Percentiles rank a stretch among this genome's conserved stretches.
Evolutionary conservation across 2,113 vertebrate species (phyloP).

Genomic region (Carassius auratus): DNA sequence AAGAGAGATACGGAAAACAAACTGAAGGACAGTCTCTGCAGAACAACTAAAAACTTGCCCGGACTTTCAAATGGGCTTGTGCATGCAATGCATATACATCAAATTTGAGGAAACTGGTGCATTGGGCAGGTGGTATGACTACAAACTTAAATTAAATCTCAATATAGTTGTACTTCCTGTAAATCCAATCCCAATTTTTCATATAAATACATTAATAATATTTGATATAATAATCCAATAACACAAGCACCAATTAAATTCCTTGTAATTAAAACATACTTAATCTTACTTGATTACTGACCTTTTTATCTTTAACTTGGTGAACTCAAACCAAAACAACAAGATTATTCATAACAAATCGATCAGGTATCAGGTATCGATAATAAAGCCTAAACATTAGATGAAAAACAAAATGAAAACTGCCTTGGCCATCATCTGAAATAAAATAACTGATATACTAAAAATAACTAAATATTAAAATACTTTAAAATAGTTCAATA

Average conservation of each 20-base stretch:
- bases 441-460: no score
- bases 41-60: neutral
- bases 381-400: no score
- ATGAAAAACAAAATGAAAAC: neutral
- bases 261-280: neutral
- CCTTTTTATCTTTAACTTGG: neutral
- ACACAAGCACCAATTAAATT: neutral
- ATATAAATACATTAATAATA: neutral
- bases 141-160: neutral
- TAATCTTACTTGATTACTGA: neutral
- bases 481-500: no score
- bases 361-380: neutral
- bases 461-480: no score
- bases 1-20: slow-evolving; percentile 13
- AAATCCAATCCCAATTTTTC: neutral
- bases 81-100: neutral
- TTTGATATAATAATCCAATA: neutral
- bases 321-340: neutral
- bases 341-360: neutral
- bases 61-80: neutral
- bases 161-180: neutral
- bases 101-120: neutral
- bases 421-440: no score
- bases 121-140: neutral
- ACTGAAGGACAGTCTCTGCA: slow-evolving; percentile 31